Evolutionary conservation across 1,140 invertebrate genomes (phyloP).

Genomic region (Lucilia sericata): DNA sequence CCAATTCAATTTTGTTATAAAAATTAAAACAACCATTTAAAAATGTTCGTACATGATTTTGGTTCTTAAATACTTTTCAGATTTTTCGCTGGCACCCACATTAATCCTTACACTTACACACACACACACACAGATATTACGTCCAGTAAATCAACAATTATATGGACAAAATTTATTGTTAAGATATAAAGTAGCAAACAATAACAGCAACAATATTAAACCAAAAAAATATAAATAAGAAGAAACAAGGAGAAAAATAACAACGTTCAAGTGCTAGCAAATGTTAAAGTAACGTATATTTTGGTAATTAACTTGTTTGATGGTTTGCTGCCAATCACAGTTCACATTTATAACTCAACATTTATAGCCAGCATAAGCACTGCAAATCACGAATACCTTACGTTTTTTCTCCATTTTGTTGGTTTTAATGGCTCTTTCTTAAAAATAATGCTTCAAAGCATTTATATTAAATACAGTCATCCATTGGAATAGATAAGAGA

Average conservation of each 20-base stretch:
- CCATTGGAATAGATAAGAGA: not conserved
- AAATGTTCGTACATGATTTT: too few species aligned
- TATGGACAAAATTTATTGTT: conserved; percentile 2
- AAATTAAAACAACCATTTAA: too few species aligned
- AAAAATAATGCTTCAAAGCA: not conserved
- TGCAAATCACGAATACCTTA: conserved; percentile 17
- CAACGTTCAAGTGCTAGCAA: too few species aligned
- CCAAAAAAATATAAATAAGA: not conserved
- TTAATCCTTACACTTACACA: too few species aligned
- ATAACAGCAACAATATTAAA: not conserved
- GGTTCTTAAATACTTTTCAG: too few species aligned
- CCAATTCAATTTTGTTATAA: too few species aligned
- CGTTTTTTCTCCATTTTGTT: not conserved
- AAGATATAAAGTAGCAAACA: not conserved
- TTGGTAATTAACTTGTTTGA: conserved; percentile 40
- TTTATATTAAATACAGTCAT: not conserved
- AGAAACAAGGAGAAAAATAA: not conserved
- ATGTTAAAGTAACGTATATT: not conserved
- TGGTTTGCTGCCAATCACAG: conserved; percentile 39
- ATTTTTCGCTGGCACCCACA: too few species aligned
- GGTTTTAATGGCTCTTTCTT: not conserved
- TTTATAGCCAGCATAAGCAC: conserved; percentile 40
- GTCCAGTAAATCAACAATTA: conserved; percentile 2
- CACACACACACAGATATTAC: not conserved
- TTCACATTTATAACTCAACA: conserved; percentile 9